Conservation (phyloP, 2,888 invertebrate species). For the Xiphydria camelus region DNA sequence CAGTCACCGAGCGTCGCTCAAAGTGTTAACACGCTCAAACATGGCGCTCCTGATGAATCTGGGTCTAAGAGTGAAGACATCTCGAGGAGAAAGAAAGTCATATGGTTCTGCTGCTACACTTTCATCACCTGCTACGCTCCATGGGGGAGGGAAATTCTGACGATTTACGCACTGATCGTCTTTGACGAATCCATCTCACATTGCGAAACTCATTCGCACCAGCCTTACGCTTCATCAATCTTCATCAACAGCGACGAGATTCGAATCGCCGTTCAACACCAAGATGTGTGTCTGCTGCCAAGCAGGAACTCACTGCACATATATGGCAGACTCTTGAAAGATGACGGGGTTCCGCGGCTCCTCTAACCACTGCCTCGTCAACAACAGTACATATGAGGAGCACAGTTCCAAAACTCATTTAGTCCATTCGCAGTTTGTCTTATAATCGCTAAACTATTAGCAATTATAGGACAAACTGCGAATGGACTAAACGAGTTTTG, state of each 20-base stretch:
- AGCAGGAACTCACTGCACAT: constrained; percentile 12
- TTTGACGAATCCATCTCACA: constrained; percentile 15
- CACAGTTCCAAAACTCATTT: no score
- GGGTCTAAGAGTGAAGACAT: constrained; percentile 9
- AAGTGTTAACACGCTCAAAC: constrained; percentile 13
- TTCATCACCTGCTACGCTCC: constrained; percentile 1
- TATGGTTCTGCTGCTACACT: constrained; percentile 5
- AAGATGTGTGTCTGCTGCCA: constrained; percentile 11
- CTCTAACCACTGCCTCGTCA: no score
- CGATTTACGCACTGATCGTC: no score
- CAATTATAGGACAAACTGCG: no score
- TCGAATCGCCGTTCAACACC: constrained; percentile 7
- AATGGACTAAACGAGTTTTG: no score
- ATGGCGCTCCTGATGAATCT: constrained; percentile 8
- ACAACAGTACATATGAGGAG: no score
- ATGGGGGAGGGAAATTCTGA: constrained; percentile 5
- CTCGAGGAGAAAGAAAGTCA: not conserved
- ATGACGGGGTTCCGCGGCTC: no score
- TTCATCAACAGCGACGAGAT: constrained; percentile 15
- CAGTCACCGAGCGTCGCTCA: constrained; percentile 7
- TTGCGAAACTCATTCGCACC: constrained; percentile 5
- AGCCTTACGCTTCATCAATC: constrained; percentile 12
- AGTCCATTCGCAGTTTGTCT: no score
- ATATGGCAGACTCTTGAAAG: no score
- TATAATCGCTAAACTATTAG: no score